phyloP scores from a whole-genome alignment of 2,113 vertebrate species.

The Struthidea cinerea region DNA sequence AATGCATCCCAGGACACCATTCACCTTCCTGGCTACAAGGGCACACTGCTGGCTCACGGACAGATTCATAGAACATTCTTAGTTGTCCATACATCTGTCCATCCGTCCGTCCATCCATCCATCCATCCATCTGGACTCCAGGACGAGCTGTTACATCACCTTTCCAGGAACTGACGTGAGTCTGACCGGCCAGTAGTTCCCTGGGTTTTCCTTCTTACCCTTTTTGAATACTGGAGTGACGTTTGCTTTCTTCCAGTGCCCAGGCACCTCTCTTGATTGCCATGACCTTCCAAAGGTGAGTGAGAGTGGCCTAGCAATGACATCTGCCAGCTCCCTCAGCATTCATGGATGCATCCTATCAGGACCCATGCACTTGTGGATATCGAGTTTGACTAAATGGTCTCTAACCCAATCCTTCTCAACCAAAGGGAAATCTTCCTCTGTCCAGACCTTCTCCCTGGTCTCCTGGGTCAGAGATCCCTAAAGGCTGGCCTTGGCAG shows the following conservation, averaged over 20 bases:
- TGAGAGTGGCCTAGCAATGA: neutral
- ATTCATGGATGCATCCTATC: neutral
- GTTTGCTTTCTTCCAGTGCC: neutral
- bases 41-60: neutral
- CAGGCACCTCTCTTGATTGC: neutral
- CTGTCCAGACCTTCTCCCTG: neutral
- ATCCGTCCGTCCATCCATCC: neutral
- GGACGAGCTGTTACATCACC: neutral
- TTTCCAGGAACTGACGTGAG: neutral
- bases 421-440: neutral
- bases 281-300: neutral
- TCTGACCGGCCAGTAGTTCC: neutral
- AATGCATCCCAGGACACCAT: neutral
- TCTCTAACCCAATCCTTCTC: neutral
- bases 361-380: neutral
- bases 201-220: neutral
- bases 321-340: neutral
- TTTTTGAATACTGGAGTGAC: neutral
- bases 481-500: neutral
- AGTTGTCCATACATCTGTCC: neutral
- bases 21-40: no score
- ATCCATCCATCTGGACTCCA: neutral
- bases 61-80: neutral
- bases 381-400: neutral
- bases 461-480: neutral